Conservation (phyloP, 2,113 vertebrate species). For the Tragelaphus buxtoni region DNA sequence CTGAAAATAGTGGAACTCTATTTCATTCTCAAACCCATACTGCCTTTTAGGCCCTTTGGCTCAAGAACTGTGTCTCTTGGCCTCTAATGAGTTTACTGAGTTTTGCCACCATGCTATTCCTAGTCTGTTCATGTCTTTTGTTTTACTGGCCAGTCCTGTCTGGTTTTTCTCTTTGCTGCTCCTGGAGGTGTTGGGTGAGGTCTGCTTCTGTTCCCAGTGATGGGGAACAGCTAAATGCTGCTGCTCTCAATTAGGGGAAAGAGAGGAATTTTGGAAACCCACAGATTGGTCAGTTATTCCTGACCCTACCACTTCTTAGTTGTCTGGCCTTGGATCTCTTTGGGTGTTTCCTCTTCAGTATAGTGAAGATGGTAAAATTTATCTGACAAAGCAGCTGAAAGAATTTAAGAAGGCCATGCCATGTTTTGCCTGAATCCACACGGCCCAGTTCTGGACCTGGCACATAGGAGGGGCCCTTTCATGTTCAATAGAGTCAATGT, state of each 20-base stretch:
- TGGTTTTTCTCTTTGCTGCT: neutral
- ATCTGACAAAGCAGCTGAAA: neutral
- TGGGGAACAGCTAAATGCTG: neutral
- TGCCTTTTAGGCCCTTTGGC: neutral
- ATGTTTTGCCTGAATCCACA: neutral
- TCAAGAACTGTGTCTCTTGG: neutral
- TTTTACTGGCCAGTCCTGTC: neutral
- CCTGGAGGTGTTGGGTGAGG: neutral
- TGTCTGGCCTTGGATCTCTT: neutral
- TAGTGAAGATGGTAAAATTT: neutral
- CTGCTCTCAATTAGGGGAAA: neutral
- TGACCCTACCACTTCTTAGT: neutral
- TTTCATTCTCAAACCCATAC: neutral
- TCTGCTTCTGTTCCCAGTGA: neutral
- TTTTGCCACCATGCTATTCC: neutral
- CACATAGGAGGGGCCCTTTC: neutral
- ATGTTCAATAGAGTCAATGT: neutral
- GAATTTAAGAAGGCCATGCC: neutral
- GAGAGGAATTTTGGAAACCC: neutral
- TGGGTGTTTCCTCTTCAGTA: neutral
- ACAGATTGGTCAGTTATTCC: neutral
- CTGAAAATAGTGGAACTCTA: neutral
- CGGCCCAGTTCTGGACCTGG: neutral
- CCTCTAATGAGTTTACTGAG: neutral
- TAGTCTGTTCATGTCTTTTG: neutral